Conservation (phyloP, 2,797 vertebrate genomes). For the Onychomys leucogaster region DNA sequence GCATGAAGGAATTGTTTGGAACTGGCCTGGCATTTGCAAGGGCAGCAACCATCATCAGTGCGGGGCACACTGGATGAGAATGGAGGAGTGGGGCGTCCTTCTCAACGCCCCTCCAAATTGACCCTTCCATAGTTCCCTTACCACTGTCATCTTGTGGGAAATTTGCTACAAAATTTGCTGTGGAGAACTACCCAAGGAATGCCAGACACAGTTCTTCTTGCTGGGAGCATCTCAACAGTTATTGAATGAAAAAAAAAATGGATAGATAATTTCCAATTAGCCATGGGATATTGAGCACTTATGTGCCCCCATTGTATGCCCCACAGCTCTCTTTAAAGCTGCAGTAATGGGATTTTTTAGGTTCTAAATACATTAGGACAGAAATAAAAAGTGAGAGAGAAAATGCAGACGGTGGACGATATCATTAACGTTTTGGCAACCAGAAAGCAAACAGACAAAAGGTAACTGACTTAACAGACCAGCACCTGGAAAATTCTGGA, state of each 20-base stretch:
- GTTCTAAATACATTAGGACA: conserved; percentile 33
- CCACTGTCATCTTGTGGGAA: neutral
- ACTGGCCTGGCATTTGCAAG: neutral
- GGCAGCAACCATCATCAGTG: neutral
- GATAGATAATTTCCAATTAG: conserved; percentile 27
- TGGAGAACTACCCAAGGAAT: neutral
- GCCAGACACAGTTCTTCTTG: neutral
- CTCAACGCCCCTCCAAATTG: neutral
- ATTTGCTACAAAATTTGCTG: neutral
- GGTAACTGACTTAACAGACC: conserved; percentile 15
- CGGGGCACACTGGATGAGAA: neutral
- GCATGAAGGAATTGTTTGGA: neutral
- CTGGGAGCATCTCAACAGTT: conserved; percentile 41
- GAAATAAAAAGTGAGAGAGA: neutral
- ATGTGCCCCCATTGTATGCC: neutral
- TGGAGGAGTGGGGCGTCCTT: neutral
- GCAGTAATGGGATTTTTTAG: neutral
- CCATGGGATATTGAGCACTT: neutral
- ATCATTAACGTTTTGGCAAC: conserved; percentile 60
- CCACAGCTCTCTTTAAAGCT: conserved; percentile 33
- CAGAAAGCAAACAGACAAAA: conserved; percentile 50
- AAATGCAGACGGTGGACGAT: neutral
- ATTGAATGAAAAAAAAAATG: conserved; percentile 30
- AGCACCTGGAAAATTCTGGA: neutral
- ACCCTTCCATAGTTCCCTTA: neutral